Evolutionary conservation across 2,797 vertebrate species (phyloP).

Genomic region (Rhinatrema bivittatum): DNA sequence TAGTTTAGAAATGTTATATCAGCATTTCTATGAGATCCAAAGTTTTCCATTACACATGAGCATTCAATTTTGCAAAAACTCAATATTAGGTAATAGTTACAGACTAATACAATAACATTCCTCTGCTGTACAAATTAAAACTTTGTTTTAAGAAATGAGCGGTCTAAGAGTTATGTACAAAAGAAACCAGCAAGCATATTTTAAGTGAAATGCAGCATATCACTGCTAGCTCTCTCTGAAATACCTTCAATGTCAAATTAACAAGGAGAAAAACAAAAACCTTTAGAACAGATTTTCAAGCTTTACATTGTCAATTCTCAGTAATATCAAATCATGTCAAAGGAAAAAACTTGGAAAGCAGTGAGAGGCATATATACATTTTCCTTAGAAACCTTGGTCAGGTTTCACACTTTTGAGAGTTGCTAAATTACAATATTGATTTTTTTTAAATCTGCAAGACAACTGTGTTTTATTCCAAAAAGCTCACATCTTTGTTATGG

Average conservation of each 20-base stretch:
- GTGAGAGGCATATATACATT: conserved; percentile 85
- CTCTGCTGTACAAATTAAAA: conserved; percentile 90
- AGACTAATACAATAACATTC: conserved; percentile 85
- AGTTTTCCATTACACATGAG: conserved; percentile 65
- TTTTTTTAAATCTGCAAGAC: conserved; percentile 49
- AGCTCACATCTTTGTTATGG: conserved; percentile 55
- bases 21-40: conserved; percentile 63
- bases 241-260: conserved; percentile 66
- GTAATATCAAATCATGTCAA: conserved; percentile 49
- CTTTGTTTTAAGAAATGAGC: conserved; percentile 81
- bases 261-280: too few relatives aligned
- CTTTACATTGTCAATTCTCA: conserved; percentile 58
- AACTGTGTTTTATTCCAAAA: conserved; percentile 46
- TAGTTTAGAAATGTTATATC: conserved; percentile 55
- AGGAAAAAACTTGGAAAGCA: conserved; percentile 70
- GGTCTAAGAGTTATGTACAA: conserved; percentile 85
- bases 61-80: conserved; percentile 65
- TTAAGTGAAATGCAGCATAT: conserved; percentile 72
- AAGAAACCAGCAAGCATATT: conserved; percentile 71
- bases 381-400: conserved; percentile 54
- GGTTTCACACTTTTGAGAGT: conserved; percentile 54
- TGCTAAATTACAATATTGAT: conserved; percentile 49
- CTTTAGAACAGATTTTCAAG: conserved; percentile 54
- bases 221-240: conserved; percentile 61
- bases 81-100: conserved; percentile 73